phyloP scores from a whole-genome alignment of 2,888 invertebrate species.

The Cheilosia vulpina region DNA sequence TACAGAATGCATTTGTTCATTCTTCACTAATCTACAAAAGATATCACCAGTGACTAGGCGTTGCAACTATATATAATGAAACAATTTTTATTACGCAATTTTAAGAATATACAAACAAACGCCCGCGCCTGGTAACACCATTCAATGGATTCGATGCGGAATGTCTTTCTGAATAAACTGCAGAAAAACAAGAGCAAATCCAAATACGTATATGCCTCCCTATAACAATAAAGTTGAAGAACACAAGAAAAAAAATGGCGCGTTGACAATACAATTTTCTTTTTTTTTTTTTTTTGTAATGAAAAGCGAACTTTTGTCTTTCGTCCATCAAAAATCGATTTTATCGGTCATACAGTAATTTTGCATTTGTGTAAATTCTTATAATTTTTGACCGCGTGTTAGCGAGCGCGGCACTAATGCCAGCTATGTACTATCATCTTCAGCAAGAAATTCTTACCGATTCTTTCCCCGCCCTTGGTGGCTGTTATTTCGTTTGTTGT shows the following conservation, averaged over 20 bases:
- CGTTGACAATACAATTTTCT: constrained; percentile 35
- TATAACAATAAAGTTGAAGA: constrained; percentile 12
- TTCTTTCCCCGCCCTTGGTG: constrained; percentile 8
- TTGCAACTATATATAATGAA: neutral
- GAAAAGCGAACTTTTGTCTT: constrained; percentile 7
- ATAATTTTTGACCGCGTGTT: constrained; percentile 56
- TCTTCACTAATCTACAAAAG: too few species aligned
- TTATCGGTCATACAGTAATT: constrained; percentile 52
- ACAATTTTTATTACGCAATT: neutral
- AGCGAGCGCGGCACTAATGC: neutral
- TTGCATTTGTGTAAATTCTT: neutral
- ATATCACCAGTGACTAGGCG: neutral
- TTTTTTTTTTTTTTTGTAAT: neutral
- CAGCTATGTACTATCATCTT: neutral
- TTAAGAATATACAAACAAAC: neutral
- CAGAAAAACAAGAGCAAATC: constrained; percentile 15
- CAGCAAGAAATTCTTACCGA: neutral
- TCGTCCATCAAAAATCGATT: constrained; percentile 65
- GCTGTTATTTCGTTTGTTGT: constrained; percentile 25
- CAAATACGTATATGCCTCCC: constrained; percentile 17
- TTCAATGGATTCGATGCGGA: constrained; percentile 19
- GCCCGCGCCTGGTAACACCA: constrained; percentile 10
- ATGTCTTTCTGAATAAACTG: neutral
- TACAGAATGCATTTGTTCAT: too few species aligned
- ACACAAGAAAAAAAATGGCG: constrained; percentile 62